Conservation (phyloP, 2,797 vertebrate species). For the Diceros bicornis region DNA sequence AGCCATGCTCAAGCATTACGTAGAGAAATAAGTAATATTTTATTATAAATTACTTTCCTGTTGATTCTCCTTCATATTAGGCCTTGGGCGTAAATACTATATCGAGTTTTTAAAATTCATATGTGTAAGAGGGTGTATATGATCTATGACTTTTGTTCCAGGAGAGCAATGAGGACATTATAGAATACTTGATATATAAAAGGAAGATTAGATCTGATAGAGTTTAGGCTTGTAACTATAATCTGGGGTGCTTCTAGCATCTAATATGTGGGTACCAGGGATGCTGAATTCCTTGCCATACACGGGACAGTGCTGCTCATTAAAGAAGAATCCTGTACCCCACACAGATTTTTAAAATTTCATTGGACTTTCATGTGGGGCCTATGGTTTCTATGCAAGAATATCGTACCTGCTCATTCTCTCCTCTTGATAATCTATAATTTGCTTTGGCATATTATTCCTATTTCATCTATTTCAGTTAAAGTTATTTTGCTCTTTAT, state of each 20-base stretch:
- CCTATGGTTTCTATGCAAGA: background rate
- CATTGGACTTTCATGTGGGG: background rate
- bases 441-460: background rate
- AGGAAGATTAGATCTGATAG: background rate
- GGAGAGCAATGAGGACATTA: background rate
- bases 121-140: background rate
- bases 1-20: background rate
- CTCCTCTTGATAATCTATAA: background rate
- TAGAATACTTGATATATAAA: background rate
- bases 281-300: background rate
- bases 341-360: background rate
- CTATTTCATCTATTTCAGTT: background rate
- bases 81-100: background rate
- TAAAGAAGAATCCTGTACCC: background rate
- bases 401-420: background rate
- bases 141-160: background rate
- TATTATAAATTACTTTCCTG: background rate
- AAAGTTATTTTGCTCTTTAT: background rate
- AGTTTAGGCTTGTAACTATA: background rate
- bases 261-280: background rate
- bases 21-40: background rate
- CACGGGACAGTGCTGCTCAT: too few species aligned
- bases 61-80: background rate
- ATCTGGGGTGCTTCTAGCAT: background rate
- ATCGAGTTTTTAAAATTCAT: conserved; percentile 33